Conservation (phyloP, 1,140 invertebrate genomes). For the Drosophila setifemur region DNA sequence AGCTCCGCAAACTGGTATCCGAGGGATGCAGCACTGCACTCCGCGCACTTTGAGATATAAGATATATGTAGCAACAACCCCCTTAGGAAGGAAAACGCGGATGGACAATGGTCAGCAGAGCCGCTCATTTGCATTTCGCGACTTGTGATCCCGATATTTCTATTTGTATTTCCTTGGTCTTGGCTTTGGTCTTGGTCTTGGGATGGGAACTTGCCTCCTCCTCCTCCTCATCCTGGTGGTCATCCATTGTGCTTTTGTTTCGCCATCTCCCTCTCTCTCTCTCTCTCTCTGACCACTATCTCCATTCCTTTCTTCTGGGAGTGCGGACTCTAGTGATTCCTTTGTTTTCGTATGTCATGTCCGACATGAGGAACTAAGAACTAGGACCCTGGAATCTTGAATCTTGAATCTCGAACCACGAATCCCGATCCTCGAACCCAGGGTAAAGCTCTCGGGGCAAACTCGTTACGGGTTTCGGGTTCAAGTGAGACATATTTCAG, state of each 20-base stretch:
- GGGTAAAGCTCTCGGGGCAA: constrained; percentile 30
- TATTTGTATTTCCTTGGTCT: background rate
- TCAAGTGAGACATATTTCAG: constrained; percentile 35
- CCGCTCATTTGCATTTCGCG: constrained; percentile 9
- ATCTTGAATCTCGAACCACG: background rate
- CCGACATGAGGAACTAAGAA: constrained; percentile 10
- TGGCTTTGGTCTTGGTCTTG: background rate
- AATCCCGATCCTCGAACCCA: background rate
- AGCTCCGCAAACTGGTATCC: constrained; percentile 17
- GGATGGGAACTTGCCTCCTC: constrained; percentile 12
- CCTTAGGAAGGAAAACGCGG: too few species aligned
- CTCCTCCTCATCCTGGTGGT: constrained; percentile 9
- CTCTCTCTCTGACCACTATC: background rate
- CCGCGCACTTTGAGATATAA: background rate
- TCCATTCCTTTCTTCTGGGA: background rate
- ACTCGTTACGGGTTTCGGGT: constrained; percentile 15
- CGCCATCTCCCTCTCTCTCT: background rate
- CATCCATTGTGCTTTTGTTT: constrained; percentile 11
- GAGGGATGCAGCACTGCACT: constrained; percentile 48
- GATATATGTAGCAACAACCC: too few species aligned
- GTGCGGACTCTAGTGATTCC: constrained; percentile 1
- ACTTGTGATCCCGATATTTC: too few species aligned
- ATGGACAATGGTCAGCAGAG: too few species aligned
- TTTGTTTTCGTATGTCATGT: constrained; percentile 52
- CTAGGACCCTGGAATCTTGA: background rate